Evolutionary conservation across 2,797 vertebrate genomes (phyloP), one percentile per base, ranked within the genome.

Genomic region (Rhinatrema bivittatum): DNA sequence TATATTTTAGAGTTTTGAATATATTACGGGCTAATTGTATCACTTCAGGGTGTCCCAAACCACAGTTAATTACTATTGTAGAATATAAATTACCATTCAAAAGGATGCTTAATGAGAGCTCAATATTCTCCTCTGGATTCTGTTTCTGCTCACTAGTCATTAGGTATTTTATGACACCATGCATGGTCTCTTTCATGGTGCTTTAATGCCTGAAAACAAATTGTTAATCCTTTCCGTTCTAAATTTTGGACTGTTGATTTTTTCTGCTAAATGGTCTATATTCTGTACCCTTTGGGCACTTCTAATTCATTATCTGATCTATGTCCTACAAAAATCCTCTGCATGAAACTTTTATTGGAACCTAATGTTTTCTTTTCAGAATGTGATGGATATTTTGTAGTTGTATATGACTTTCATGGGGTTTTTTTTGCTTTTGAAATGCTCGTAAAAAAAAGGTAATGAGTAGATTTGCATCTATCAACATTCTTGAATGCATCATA

Each of bases 241-340:
- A 53, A 53, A 64, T 65, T 39, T 29, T 31, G 50, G 4, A 57
- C n/a, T 30, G 5, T 14, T 60, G 46, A 13, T 33, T 24, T 9
- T 50, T 66, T 65, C 37, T 68, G 65, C 66, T 70, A 47, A 61
- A 30, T 32, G 20, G 23, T 60, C 53, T 62, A 34, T 18, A 48
- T 23, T 24, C 36, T 28, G 28, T 44, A 13, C 5, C 31, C 46
- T 47, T 53, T 43, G 57, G 42, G 39, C 19, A 32, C 32, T 43
- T 41, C 13, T 39, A 40, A 25, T 53, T 65, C 39, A 22, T 68
- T 72, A 65, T 65, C 33, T 63, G 5, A 2, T 32, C 32, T 59
- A 40, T 65, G 46, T 70, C 49, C 49, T 72, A 68, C 38, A 59
- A 29, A 59, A 4, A 25, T 32, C 36, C 27, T 60, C 16, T 5